These are phyloP conservation scores for Patiria pectinifera DNA, from an alignment of 53 echinoderm and acorn worm species.

Conservation along the genomic window DNA sequence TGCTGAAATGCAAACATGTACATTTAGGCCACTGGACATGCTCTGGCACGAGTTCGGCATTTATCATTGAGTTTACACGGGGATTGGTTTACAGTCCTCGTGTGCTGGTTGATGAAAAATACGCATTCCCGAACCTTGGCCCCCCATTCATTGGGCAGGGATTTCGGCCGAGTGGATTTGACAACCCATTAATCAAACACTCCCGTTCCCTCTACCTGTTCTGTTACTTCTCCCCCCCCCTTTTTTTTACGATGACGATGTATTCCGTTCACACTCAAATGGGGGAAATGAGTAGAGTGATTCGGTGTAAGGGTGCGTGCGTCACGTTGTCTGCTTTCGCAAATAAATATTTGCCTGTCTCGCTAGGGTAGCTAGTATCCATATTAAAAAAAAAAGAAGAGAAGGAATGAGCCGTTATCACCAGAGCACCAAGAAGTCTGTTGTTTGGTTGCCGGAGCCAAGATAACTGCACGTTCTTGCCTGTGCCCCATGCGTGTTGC, in stretches of 20 bases:
- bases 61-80: neutral
- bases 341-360: conserved; percentile 15
- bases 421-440: neutral
- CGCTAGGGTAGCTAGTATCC: neutral
- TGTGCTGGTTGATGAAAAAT: neutral
- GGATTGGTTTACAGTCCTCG: neutral
- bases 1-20: neutral
- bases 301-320: neutral
- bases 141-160: neutral
- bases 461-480: conserved; percentile 1
- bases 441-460: neutral
- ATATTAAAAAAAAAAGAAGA: neutral
- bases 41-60: neutral
- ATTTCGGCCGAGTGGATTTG: conserved; percentile 4
- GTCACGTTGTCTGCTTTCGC: conserved; percentile 10
- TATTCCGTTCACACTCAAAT: conserved; percentile 12
- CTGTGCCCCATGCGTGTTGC: neutral
- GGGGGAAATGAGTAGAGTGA: conserved; percentile 13
- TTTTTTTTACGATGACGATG: neutral
- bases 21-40: neutral
- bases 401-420: neutral
- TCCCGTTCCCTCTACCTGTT: neutral
- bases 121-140: conserved; percentile 5
- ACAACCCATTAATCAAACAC: conserved; percentile 45
- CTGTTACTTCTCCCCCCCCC: neutral